These are phyloP conservation scores for Lasioglossum calceatum DNA, from an alignment of 2,888 invertebrate species.

Conservation along the genomic window DNA sequence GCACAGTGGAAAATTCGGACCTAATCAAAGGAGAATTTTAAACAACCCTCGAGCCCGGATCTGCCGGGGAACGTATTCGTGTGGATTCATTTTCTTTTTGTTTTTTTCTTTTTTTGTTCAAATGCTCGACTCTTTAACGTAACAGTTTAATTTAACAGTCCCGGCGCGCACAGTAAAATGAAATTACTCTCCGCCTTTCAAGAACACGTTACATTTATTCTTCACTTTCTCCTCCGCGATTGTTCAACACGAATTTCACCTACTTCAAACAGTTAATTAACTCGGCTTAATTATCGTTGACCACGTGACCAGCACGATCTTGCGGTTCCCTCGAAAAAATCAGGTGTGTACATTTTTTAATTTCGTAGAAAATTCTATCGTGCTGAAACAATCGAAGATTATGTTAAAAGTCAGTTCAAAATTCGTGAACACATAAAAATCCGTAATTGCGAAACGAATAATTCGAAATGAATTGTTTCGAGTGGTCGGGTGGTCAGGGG, in stretches of 20 bases:
- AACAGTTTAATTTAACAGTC: not conserved
- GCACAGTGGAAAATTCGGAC: not conserved
- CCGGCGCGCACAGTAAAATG: not conserved
- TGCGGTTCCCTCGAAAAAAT: not conserved
- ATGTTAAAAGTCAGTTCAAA: no score
- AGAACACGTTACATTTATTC: conserved; percentile 7
- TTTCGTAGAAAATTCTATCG: not conserved
- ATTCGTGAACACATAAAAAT: no score
- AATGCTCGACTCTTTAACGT: not conserved
- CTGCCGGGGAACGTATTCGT: not conserved
- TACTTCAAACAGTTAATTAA: conserved; percentile 10
- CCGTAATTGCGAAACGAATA: not conserved
- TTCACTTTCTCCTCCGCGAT: not conserved
- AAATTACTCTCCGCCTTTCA: not conserved
- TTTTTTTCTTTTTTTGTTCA: not conserved
- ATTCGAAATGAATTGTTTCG: not conserved
- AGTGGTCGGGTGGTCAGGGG: not conserved
- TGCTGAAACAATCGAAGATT: not conserved
- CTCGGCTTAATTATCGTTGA: not conserved
- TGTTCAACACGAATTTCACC: not conserved
- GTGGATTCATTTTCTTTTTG: not conserved
- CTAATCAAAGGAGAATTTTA: conserved; percentile 16
- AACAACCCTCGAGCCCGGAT: not conserved
- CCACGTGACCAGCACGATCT: not conserved
- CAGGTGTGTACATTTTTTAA: not conserved